Evolutionary conservation across 2,888 invertebrate genomes (phyloP), one percentile per base, ranked within the genome.

Genomic region (Eledona agricola): DNA sequence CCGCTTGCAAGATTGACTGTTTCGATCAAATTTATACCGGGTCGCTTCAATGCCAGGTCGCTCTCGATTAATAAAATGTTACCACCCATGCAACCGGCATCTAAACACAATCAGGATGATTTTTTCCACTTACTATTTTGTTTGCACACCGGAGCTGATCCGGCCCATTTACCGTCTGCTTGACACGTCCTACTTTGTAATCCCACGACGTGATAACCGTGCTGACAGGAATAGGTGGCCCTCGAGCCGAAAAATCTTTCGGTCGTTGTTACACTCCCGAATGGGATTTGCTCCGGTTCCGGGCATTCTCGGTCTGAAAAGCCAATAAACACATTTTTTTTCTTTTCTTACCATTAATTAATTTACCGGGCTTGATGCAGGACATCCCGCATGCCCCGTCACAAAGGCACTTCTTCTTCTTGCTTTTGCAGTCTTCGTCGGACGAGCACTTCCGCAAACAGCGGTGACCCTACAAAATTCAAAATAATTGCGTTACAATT

Each of bases 361-460:
- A 12, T 22, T 81, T 66, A 94, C 95, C 93, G 75, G 95, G 96
- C 75, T 97, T 96, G 64, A 98, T 95, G 77, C 98, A 99, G 42
- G 96, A 96, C 86, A 94, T 89, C 49, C 98, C 98, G 71, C 98
- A 98, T 1, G 89, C 86, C 32, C 96, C 97, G 72, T 99, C 98
- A 74, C 98, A 99, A 57, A 96, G 83, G 73, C 98, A 99, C 72
- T 94, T 90, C 79, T 96, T 96, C 80, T 93, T 92, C 78, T 93
- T 91, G 72, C 96, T 96, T 77, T 95, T 94, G 77, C 98, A 98
- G 75, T 97, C 96, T 72, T 91, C 91, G 71, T 97, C 95, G 0
- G 90, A 89, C 0, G 89, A 92, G 73, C 97, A 98, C 74, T 94
- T 94, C 57, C 95, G 84, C 55, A 95, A 82, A 77, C 96, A 96